These are phyloP conservation scores for Frankliniella fusca DNA, from an alignment of 2,888 invertebrate genomes.

Conservation along the genomic window DNA sequence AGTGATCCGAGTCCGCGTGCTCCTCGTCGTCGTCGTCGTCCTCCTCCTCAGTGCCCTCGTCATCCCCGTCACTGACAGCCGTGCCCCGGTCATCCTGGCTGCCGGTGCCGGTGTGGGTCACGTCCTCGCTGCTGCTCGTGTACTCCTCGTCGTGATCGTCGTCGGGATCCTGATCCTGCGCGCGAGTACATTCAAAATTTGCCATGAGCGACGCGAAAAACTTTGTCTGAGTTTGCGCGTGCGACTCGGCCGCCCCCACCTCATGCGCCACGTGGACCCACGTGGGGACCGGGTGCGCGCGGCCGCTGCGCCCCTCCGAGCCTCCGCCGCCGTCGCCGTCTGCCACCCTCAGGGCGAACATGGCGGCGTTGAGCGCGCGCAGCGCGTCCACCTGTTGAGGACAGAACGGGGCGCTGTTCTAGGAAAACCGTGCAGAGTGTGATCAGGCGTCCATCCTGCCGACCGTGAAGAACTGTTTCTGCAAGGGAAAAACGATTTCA, in stretches of 20 bases:
- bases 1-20: not conserved
- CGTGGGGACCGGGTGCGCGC: not conserved
- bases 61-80: not conserved
- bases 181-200: not conserved
- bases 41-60: constrained; percentile 3
- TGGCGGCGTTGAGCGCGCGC: not conserved
- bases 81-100: not conserved
- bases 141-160: not conserved
- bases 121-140: not conserved
- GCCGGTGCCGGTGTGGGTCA: not conserved
- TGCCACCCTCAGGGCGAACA: not conserved
- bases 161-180: not conserved
- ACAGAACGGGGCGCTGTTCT: too few relatives aligned
- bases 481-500: too few relatives aligned
- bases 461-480: too few relatives aligned
- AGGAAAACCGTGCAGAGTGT: too few relatives aligned
- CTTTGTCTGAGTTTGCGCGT: too few relatives aligned
- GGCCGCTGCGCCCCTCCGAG: not conserved
- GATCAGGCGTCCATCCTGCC: too few relatives aligned
- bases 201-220: too few relatives aligned
- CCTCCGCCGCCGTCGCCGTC: not conserved
- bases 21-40: not conserved
- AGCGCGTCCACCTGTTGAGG: not conserved
- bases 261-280: not conserved
- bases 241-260: too few relatives aligned